These are phyloP conservation scores for Tenualosa thibaudeaui DNA, from an alignment of 2,797 vertebrate species.

Conservation along the genomic window DNA sequence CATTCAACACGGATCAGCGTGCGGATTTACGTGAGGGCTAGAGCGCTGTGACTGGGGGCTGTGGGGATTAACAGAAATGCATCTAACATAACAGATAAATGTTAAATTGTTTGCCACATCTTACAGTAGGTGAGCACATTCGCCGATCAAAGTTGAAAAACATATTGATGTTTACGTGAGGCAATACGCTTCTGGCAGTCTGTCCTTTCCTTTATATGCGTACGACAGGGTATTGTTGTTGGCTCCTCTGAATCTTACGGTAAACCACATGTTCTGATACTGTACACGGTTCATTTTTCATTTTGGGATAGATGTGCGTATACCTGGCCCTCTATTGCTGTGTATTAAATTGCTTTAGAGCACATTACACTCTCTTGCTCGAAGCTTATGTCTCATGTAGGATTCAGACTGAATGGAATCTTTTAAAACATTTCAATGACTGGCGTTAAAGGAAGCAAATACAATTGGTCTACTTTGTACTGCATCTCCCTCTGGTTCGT, in stretches of 20 bases:
- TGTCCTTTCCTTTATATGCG: slow-evolving; percentile 18
- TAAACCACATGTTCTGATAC: slow-evolving; percentile 19
- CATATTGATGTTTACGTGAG: background rate
- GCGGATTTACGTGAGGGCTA: slow-evolving; percentile 27
- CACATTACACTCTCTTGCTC: background rate
- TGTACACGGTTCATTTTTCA: background rate
- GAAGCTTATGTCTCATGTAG: background rate
- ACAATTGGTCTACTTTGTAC: slow-evolving; percentile 6
- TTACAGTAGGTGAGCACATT: background rate
- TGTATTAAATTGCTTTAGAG: background rate
- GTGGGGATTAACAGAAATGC: slow-evolving; percentile 37
- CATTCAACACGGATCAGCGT: slow-evolving; percentile 40
- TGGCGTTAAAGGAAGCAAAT: slow-evolving; percentile 3
- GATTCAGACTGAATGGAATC: slow-evolving; percentile 7
- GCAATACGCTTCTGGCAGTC: background rate
- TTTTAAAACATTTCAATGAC: slow-evolving; percentile 24
- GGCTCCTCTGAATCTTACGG: slow-evolving; percentile 19
- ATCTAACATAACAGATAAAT: slow-evolving; percentile 28
- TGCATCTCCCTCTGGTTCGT: background rate
- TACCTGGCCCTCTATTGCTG: background rate
- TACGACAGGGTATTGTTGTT: slow-evolving; percentile 22
- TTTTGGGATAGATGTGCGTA: background rate
- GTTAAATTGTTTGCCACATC: background rate
- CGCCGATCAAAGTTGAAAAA: background rate
- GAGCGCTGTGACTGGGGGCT: slow-evolving; percentile 3